Evolutionary conservation across 2,797 vertebrate species (phyloP).

Genomic region (Myiothlypis coronata): DNA sequence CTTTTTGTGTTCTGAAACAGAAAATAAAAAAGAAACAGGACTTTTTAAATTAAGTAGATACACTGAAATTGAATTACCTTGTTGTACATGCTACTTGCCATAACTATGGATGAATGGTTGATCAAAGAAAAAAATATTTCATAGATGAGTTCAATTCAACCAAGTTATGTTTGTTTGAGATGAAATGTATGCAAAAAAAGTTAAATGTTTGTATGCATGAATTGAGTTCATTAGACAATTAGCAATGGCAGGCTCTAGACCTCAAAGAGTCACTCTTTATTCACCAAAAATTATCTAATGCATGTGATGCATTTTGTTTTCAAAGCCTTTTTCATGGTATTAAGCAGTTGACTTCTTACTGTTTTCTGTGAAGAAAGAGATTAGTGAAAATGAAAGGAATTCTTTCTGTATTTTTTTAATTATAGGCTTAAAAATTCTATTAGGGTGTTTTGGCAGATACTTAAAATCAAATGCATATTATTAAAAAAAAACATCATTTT

Average conservation of each 20-base stretch:
- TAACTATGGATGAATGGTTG: background rate
- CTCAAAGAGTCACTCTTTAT: background rate
- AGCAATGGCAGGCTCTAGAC: background rate
- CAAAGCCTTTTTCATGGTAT: background rate
- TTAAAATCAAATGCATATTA: background rate
- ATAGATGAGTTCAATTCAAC: background rate
- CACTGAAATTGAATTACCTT: background rate
- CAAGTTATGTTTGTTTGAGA: background rate
- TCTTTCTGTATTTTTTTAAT: background rate
- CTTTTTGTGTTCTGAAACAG: background rate
- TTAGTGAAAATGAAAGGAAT: background rate
- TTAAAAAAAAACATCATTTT: background rate
- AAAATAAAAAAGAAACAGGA: background rate
- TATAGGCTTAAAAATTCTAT: background rate
- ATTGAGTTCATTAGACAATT: background rate
- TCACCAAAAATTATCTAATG: background rate
- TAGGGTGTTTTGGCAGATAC: background rate
- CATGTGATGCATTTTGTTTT: background rate
- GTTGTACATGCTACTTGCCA: background rate
- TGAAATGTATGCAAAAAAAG: background rate
- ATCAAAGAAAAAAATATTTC: background rate
- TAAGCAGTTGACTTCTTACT: background rate
- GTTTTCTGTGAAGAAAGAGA: background rate
- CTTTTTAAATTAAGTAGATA: background rate
- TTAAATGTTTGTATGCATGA: background rate